Base-by-base conservation (phyloP, 2,797 vertebrate genomes). In the Sebastes nivosus region DNA sequence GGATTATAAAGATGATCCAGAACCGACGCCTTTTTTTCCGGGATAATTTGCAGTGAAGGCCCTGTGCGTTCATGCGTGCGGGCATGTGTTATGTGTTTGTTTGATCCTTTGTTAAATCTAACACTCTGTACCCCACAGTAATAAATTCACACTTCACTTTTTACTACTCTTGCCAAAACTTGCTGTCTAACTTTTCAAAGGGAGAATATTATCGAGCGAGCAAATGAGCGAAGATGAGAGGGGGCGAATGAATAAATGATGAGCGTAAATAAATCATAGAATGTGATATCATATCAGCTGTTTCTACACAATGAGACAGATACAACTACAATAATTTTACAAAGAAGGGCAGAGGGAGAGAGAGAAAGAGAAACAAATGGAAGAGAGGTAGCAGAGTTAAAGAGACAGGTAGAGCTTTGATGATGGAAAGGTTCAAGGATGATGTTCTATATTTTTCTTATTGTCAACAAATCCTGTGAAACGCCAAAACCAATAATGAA, bases 201-300 rank as follows among this genome's bases (percentile, higher is more conserved):
- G 1, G 69, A 73, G 78, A 82, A 90, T 79, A 85, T 80, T 72
- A 85, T 42, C 87, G 81, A 76, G n/a, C 18, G 22, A 61, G 81
- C 82, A 92, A 94, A 93, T 90, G 89, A 88, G 88, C 72, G 64
- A 82, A 84, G 81, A 83, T 83, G 86, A 89, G 87, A 85, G 73
- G 69, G 69, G 64, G 64, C 5, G 16, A 11, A 91, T 93, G 89
- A 94, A 94, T 94, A 94, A 93, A 81, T 91, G 82, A 94, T 91
- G 80, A 88, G 84, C 71, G 74, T 93, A 91, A 94, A 95, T 94
- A 94, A 94, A 93, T 92, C 83, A 92, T 85, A 36, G 55, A 72
- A 72, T 76, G 83, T 80, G 86, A 88, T 89, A 92, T 83, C 85
- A 72, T 54, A 83, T 90, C 91, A 94, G 88, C 88, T 89, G 86